Conservation (phyloP, 37 sponge, comb jelly and placozoan genomes). For the Eunapius fragilis region DNA sequence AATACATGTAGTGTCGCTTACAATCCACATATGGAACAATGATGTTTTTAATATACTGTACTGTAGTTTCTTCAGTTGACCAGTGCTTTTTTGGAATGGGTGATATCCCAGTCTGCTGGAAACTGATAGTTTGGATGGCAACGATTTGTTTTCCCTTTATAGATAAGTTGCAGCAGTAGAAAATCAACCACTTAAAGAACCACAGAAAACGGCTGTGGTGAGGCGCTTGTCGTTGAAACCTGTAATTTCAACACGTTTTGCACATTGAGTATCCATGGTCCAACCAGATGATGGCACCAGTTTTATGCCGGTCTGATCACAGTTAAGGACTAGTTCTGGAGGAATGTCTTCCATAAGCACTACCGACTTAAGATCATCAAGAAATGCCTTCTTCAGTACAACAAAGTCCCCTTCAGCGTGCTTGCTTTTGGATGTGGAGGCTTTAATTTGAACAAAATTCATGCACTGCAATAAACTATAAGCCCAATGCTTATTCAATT, state of each 20-base stretch:
- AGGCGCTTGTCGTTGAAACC: slow-evolving; percentile 51
- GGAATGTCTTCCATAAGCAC: slow-evolving; percentile 54
- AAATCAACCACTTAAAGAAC: slow-evolving; percentile 52
- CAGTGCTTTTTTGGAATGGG: slow-evolving; percentile 65
- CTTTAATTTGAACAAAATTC: slow-evolving; percentile 57
- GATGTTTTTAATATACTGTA: slow-evolving; percentile 51
- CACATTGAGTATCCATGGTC: slow-evolving; percentile 52
- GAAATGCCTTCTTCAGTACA: slow-evolving; percentile 26
- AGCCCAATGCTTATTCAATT: slow-evolving; percentile 49
- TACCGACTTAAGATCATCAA: slow-evolving; percentile 25
- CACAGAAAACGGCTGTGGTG: slow-evolving; percentile 56
- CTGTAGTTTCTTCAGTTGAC: slow-evolving; percentile 48
- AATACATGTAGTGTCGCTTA: slow-evolving; percentile 5
- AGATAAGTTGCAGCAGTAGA: slow-evolving; percentile 51
- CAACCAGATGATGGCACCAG: slow-evolving; percentile 52
- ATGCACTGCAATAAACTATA: slow-evolving; percentile 24
- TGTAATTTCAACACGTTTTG: slow-evolving; percentile 40
- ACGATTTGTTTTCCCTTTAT: slow-evolving; percentile 46
- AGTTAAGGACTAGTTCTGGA: slow-evolving; percentile 52
- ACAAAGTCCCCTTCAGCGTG: slow-evolving; percentile 19
- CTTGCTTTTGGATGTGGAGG: slow-evolving; percentile 46
- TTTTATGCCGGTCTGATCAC: slow-evolving; percentile 72
- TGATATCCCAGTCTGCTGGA: slow-evolving; percentile 62
- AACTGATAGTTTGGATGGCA: slow-evolving; percentile 42
- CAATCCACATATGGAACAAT: slow-evolving; percentile 47